Evolutionary conservation across 2,888 invertebrate species (phyloP).

Genomic region (Drosophila demipolita): DNA sequence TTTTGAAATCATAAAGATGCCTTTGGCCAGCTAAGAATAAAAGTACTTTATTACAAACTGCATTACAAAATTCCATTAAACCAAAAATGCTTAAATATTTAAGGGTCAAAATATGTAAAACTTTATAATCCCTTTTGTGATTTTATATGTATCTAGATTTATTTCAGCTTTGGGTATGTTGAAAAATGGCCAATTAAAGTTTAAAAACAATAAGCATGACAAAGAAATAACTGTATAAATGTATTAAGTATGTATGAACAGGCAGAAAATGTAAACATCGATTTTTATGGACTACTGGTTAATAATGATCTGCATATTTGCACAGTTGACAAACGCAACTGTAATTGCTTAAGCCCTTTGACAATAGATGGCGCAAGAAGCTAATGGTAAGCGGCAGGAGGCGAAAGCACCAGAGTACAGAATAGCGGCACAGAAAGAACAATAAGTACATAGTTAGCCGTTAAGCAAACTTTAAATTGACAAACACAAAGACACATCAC

Average conservation of each 20-base stretch:
- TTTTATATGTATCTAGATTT: neutral
- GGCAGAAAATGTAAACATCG: neutral
- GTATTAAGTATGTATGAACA: neutral
- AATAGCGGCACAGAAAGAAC: neutral
- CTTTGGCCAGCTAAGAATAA: neutral
- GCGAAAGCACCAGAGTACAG: neutral
- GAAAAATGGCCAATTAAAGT: neutral
- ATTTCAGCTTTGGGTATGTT: neutral
- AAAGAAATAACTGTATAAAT: neutral
- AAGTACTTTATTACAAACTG: neutral
- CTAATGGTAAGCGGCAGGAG: neutral
- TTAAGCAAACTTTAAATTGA: slow-evolving; percentile 66
- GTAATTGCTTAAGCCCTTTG: slow-evolving; percentile 57
- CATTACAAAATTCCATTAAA: neutral
- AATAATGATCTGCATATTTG: slow-evolving; percentile 42
- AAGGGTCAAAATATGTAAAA: neutral
- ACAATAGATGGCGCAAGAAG: neutral
- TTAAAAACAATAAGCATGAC: no score
- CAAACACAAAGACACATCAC: slow-evolving; percentile 40
- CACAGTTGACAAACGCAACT: slow-evolving; percentile 59
- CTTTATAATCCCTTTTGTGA: neutral
- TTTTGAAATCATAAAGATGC: neutral
- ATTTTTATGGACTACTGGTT: slow-evolving; percentile 24
- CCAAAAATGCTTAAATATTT: neutral
- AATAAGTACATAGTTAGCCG: slow-evolving; percentile 29